Base-by-base conservation (phyloP, 2,888 invertebrate species). In the Actias luna region DNA sequence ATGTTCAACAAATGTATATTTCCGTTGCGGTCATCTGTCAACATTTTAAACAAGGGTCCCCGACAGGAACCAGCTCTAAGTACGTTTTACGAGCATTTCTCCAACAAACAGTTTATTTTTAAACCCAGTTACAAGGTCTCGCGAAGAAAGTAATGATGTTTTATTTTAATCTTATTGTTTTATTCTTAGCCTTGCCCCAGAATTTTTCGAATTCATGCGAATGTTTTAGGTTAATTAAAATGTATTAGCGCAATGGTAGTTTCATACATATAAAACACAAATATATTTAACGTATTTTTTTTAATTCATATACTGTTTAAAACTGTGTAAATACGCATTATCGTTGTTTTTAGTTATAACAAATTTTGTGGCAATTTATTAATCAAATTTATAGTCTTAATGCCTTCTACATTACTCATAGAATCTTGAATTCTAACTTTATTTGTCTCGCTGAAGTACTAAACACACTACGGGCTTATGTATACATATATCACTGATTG, bases 11-110 rank as follows among this genome's bases (percentile, higher is more conserved):
- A 79, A 80, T 79, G 75, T 75, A n/a, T 42, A 80, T 78, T 79
- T 81, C 76, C 80, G 79, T 72, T 77, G 72, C 76, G 76, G 82
- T 79, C 84, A 77, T 80, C 78, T 80, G 80, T 82, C 80, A 76
- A 70, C 67, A 65, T 70, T 69, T 78, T 69, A 72, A 76, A 79
- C 75, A 75, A 77, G 77, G 78, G 78, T 77, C 67, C 70, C 67
- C 68, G 68, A 58, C 65, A 65, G 68, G 64, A 65, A 58, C 52
- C 61, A 59, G 8, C 59, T 63, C 55, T 63, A 61, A 58, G 63
- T 64, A 63, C 60, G 59, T 42, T 60, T 59, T 50, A 61, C 61
- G 62, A 62, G 58, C 57, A 65, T 69, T 73, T 65, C 67, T 67
- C 59, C 36, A 39, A 68, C 64, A 64, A 65, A 57, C 64, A 22